Evolutionary conservation across 2,888 invertebrate genomes (phyloP).

Genomic region (Habrosyne pyritoides): DNA sequence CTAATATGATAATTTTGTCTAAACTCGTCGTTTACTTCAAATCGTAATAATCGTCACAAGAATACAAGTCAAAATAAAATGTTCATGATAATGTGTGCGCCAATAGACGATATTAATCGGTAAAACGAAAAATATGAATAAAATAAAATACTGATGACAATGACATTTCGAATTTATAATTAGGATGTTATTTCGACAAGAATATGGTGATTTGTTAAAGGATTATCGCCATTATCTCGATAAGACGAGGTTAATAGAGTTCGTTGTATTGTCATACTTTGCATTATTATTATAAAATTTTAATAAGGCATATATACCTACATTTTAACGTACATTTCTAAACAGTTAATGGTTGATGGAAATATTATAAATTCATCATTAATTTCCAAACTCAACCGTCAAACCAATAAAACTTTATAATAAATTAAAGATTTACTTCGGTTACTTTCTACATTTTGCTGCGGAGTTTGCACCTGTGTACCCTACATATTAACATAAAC

Average conservation of each 20-base stretch:
- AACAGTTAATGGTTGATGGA: neutral
- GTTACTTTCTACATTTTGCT: neutral
- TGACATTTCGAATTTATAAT: neutral
- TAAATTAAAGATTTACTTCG: neutral
- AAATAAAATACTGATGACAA: no score
- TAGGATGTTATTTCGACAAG: neutral
- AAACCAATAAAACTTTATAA: neutral
- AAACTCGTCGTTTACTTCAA: no score
- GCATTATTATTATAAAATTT: neutral
- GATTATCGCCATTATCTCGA: neutral
- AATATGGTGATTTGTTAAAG: neutral
- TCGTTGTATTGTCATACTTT: neutral
- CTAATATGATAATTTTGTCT: no score
- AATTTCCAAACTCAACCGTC: neutral
- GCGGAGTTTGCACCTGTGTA: slow-evolving; percentile 3
- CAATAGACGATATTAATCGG: no score
- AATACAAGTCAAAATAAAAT: no score
- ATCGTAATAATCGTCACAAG: no score
- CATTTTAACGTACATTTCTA: neutral
- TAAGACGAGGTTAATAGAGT: neutral
- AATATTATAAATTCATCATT: neutral
- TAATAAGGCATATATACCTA: neutral
- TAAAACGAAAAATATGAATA: no score
- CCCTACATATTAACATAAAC: slow-evolving; percentile 12
- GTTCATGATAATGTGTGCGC: no score